Evolutionary conservation across 2,888 invertebrate species (phyloP).

Genomic region (Microctonus brassicae): DNA sequence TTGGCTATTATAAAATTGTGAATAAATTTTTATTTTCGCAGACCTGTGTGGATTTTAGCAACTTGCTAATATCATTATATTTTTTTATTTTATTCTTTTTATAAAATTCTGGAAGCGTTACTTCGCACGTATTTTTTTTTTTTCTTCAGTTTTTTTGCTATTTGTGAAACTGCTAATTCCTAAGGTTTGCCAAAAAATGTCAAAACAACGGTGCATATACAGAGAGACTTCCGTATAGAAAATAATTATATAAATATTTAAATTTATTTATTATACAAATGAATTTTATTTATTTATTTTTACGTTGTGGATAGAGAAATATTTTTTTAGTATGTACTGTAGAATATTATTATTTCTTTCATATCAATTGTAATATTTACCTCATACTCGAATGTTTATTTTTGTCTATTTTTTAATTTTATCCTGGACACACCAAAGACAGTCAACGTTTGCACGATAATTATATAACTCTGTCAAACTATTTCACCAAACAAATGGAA

Average conservation of each 20-base stretch:
- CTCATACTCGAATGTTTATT: neutral
- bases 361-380: neutral
- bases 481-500: constrained; percentile 65
- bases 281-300: too few relatives aligned
- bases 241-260: neutral
- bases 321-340: too few relatives aligned
- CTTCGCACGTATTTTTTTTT: constrained; percentile 1
- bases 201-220: constrained; percentile 16
- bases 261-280: too few relatives aligned
- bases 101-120: constrained; percentile 19
- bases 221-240: too few relatives aligned
- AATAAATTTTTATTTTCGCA: constrained; percentile 13
- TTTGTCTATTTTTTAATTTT: neutral
- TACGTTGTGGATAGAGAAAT: neutral
- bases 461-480: constrained; percentile 67
- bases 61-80: constrained; percentile 21
- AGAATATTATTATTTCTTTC: too few relatives aligned
- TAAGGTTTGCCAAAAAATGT: neutral
- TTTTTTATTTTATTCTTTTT: constrained; percentile 1
- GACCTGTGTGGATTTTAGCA: constrained; percentile 25
- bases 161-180: constrained; percentile 22
- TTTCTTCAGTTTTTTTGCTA: neutral
- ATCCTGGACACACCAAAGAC: constrained; percentile 49
- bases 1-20: neutral
- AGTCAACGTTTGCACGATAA: constrained; percentile 67